A percentile compares a stretch with the other conserved stretches of the same genome.
Evolutionary conservation across 1,140 invertebrate genomes (phyloP).

Genomic region (Acarapis woodi): DNA sequence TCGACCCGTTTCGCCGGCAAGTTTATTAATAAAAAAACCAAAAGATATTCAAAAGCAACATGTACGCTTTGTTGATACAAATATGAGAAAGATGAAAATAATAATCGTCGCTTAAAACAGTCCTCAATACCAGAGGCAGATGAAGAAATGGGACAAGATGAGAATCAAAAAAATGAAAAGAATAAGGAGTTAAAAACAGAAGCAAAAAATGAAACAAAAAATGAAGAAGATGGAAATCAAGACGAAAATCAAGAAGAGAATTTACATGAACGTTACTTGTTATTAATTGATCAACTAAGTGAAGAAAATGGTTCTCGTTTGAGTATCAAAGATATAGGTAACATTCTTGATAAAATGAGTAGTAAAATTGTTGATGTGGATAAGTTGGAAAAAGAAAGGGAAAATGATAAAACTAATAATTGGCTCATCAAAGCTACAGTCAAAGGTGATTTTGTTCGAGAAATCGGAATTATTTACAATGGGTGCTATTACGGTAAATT

Average conservation of each 20-base stretch:
- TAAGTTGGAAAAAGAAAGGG: slow-evolving; percentile 54
- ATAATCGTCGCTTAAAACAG: too few relatives aligned
- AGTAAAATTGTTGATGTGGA: slow-evolving; percentile 79
- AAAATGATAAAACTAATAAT: slow-evolving; percentile 67
- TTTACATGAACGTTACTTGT: slow-evolving; percentile 46
- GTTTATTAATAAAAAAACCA: too few relatives aligned
- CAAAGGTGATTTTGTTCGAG: slow-evolving; percentile 50
- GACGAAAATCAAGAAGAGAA: slow-evolving; percentile 21
- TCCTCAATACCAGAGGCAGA: too few relatives aligned
- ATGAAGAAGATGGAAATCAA: too few relatives aligned
- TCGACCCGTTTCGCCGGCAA: too few relatives aligned
- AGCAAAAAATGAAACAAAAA: too few relatives aligned
- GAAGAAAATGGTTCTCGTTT: slow-evolving; percentile 52
- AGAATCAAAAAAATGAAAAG: too few relatives aligned
- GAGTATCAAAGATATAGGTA: slow-evolving; percentile 75
- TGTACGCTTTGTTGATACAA: too few relatives aligned
- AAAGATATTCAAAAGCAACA: too few relatives aligned
- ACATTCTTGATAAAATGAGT: slow-evolving; percentile 61
- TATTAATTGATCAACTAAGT: slow-evolving; percentile 65
- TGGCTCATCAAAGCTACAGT: slow-evolving; percentile 82
- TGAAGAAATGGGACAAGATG: too few relatives aligned
- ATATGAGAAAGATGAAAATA: too few relatives aligned
- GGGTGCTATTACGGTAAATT: slow-evolving; percentile 83
- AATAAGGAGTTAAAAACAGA: too few relatives aligned
- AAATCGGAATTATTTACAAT: slow-evolving; percentile 75